Evolutionary conservation across 2,888 invertebrate genomes (phyloP), one percentile per base, ranked within the genome.

Genomic region (Acronicta leporina): DNA sequence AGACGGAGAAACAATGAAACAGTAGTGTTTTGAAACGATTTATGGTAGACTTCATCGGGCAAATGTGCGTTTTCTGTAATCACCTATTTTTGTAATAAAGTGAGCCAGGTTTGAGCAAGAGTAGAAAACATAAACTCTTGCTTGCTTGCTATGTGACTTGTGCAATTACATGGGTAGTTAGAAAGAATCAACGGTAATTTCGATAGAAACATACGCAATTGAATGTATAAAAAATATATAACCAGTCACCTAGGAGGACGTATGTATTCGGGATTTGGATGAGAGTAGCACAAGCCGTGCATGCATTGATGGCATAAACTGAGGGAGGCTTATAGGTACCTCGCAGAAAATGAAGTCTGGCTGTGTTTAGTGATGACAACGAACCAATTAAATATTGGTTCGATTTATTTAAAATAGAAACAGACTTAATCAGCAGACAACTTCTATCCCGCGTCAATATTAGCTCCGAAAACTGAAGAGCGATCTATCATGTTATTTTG

Each of bases 1-100:
- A 58, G 65, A 63, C 55, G 58, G 49, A 45, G 44, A 41, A 63
- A 63, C 47, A 68, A 73, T 63, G 42, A 60, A 75, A 64, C 64
- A 66, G 54, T 44, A 41, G n/a, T 51, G 41, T 71, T 73, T 56
- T 50, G 44, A 63, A 43, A 55, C 50, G 25, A 50, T 53, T 25
- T 20, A 49, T 53, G 30, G 14, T 49, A 43, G 38, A 30, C 30
- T 58, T 60, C 41, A 63, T 58, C 42, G 7, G 15, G 27, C 42
- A 44, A 65, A 58, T 62, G 48, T 45, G 44, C 13, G 55, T 63
- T 53, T 70, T 67, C 50, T 59, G 60, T 49, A 45, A 58, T 56
- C 48, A 41, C 58, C 45, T 38, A 60, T 40, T 65, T 59, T 55
- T 55, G 52, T 38, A 41, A 52, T 59, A 67, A 46, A 7, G 15